Conservation (phyloP, 2,797 vertebrate species). For the Echiichthys vipera region DNA sequence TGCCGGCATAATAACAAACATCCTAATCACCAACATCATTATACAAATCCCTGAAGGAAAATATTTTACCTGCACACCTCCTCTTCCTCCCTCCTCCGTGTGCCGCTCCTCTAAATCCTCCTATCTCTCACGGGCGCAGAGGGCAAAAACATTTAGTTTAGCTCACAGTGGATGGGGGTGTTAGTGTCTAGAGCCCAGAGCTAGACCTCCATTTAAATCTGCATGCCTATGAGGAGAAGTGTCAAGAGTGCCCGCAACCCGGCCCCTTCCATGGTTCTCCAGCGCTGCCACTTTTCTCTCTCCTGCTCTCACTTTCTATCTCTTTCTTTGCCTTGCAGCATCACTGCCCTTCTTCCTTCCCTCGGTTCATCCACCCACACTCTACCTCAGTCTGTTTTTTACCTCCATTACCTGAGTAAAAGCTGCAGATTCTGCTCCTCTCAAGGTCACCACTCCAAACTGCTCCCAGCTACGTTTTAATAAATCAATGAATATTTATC, state of each 20-base stretch:
- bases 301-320: conserved; percentile 22
- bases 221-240: conserved; percentile 56
- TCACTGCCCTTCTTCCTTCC: conserved; percentile 50
- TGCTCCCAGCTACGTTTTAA: conserved; percentile 82
- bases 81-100: conserved; percentile 38
- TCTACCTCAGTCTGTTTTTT: conserved; percentile 43
- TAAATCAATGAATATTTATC: conserved; percentile 88
- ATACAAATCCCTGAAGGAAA: conserved; percentile 68
- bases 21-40: conserved; percentile 81
- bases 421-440: conserved; percentile 56
- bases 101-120: conserved; percentile 52
- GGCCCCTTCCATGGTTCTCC: conserved; percentile 8
- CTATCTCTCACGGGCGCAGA: conserved; percentile 35
- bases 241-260: conserved; percentile 56
- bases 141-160: conserved; percentile 64
- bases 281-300: conserved; percentile 9
- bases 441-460: conserved; percentile 82
- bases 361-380: conserved; percentile 63
- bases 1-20: conserved; percentile 70
- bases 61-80: conserved; percentile 63
- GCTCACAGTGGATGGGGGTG: conserved; percentile 57
- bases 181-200: conserved; percentile 52
- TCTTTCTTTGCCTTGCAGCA: conserved; percentile 37
- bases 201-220: conserved; percentile 75
- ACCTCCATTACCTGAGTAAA: conserved; percentile 74